Conservation (phyloP, 2,797 vertebrate species). For the Syngnathus rostellatus region DNA sequence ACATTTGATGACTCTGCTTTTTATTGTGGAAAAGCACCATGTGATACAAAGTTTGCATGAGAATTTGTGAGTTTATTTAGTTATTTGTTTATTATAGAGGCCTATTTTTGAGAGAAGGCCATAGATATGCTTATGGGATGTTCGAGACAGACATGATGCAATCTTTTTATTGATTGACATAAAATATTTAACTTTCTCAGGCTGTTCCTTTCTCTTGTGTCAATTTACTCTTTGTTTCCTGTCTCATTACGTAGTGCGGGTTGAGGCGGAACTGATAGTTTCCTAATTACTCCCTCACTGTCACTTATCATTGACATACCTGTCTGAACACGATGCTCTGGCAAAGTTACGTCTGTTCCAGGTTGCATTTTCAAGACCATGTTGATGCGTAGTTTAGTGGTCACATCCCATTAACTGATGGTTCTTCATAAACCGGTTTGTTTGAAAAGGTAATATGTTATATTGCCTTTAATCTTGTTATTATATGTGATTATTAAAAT, state of each 20-base stretch:
- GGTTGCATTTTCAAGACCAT: background rate
- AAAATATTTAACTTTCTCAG: background rate
- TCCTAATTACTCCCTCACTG: background rate
- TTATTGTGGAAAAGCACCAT: background rate
- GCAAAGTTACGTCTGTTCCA: background rate
- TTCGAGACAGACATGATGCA: background rate
- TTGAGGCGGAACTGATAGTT: background rate
- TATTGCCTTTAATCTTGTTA: too few species aligned
- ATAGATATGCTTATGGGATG: background rate
- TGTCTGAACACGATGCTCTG: background rate
- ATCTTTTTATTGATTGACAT: background rate
- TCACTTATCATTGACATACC: conserved; percentile 1
- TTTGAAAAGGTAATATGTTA: too few species aligned
- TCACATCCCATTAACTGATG: background rate
- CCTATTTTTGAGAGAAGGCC: background rate
- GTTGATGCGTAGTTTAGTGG: background rate
- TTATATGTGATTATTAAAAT: too few species aligned
- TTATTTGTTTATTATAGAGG: background rate
- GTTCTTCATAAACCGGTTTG: too few species aligned
- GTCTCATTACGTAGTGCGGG: background rate
- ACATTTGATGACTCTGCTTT: background rate
- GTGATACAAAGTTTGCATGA: background rate
- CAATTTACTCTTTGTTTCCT: background rate
- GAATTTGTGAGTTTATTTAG: background rate
- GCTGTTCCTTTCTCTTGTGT: background rate